These are phyloP conservation scores for Actinostola sp. DNA, from an alignment of 92 coral and sea anemone genomes.

Conservation along the genomic window DNA sequence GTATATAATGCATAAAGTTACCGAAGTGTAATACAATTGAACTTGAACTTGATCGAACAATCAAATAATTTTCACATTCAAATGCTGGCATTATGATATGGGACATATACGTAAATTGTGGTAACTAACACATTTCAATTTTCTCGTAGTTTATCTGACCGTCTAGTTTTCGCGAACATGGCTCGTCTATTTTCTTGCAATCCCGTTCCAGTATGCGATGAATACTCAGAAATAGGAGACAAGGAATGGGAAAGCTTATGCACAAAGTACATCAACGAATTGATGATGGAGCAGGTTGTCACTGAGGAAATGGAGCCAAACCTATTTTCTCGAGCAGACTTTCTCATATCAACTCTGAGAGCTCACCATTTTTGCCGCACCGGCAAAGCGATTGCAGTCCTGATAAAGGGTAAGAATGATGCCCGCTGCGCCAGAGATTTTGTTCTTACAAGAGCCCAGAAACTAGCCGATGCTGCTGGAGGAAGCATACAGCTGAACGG, in stretches of 20 bases:
- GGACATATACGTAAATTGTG: too few species aligned
- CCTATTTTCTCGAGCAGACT: not conserved
- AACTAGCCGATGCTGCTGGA: conserved; percentile 3
- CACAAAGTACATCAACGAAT: not conserved
- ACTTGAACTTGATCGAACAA: too few species aligned
- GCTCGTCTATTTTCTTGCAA: not conserved
- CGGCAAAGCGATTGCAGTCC: not conserved
- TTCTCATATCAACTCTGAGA: conserved; percentile 2
- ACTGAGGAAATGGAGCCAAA: not conserved
- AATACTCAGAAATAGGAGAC: not conserved
- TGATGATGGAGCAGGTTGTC: conserved; percentile 4
- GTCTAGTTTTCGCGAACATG: not conserved
- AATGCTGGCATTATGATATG: too few species aligned
- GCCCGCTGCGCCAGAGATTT: not conserved
- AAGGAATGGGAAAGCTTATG: not conserved
- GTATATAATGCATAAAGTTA: too few species aligned
- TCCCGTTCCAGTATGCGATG: not conserved
- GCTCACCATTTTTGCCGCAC: conserved; percentile 5
- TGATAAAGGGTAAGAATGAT: not conserved
- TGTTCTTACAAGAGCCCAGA: not conserved
- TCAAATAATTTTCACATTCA: too few species aligned
- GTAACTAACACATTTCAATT: too few species aligned
- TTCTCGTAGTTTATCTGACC: not conserved
- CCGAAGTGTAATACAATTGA: too few species aligned
- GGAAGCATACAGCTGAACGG: too few species aligned